Conservation (phyloP, 2,113 vertebrate species). For the Hepsetus odoe region DNA sequence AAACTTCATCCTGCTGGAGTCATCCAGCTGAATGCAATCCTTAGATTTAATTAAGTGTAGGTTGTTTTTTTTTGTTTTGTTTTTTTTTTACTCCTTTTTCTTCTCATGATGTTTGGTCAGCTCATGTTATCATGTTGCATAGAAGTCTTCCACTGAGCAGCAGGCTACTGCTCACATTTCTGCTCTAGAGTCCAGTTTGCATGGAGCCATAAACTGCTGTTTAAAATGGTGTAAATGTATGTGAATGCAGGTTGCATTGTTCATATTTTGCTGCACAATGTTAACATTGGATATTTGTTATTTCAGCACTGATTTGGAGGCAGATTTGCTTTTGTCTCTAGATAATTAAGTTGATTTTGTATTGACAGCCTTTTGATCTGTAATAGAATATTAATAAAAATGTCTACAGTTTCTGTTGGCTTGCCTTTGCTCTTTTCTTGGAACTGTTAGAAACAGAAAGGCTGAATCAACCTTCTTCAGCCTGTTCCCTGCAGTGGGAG, state of each 20-base stretch:
- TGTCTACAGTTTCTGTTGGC: background rate
- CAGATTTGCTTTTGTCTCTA: background rate
- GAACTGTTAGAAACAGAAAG: conserved; percentile 7
- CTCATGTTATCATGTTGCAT: conserved; percentile 2
- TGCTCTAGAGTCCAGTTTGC: conserved; percentile 9
- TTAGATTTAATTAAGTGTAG: conserved; percentile 22
- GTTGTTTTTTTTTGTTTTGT: conserved; percentile 26
- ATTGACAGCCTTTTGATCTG: conserved; percentile 4
- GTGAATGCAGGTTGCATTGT: background rate
- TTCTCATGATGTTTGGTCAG: conserved; percentile 3
- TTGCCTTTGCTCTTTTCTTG: background rate
- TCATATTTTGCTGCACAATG: background rate
- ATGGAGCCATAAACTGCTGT: background rate
- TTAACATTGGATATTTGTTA: background rate
- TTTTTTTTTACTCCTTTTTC: conserved; percentile 1
- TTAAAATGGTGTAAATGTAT: conserved; percentile 22
- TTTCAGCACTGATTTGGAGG: background rate
- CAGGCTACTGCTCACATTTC: conserved; percentile 44
- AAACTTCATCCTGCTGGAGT: conserved; percentile 38
- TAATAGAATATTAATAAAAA: conserved; percentile 25
- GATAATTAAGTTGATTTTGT: conserved; percentile 21
- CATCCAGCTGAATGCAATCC: conserved; percentile 3
- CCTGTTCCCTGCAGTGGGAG: conserved; percentile 31
- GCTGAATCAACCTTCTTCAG: conserved; percentile 42
- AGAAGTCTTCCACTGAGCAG: conserved; percentile 26